Base-by-base conservation (phyloP, 2,888 invertebrate genomes). In the Drosophila colorata region DNA sequence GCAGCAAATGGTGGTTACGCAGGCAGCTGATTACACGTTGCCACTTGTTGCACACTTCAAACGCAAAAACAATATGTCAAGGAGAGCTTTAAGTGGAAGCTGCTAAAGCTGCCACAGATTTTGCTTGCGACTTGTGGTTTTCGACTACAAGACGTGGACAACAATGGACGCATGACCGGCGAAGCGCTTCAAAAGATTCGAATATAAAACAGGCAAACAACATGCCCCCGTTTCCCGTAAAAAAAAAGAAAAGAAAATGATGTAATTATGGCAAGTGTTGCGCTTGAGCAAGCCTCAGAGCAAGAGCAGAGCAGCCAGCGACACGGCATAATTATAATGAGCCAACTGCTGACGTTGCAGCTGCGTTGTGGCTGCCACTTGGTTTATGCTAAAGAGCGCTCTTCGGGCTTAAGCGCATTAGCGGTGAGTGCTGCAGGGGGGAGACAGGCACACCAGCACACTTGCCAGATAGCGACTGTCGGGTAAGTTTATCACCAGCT, bases 1-100 rank as follows among this genome's bases (percentile, higher is more conserved):
- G 8, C 9, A 13, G 31, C 16, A 28, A 13, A 20, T 4, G 25
- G 11, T 11, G 20, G 43, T 8, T 31, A n/a, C 46, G 16, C 49
- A 51, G 55, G 23, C 47, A 28, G 43, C 37, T 65, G 65, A 73
- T 77, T 61, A 67, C 70, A 67, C 70, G 55, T 47, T 41, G 60
- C 57, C 69, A 81, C 80, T 81, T 81, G 76, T 84, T 84, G 81
- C 78, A 64, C 41, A 60, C 63, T 72, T 51, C 52, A 57, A 33
- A 43, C 49, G 35, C 47, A 63, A 49, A 49, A 52, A 65, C 59
- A 67, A 65, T 61, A 47, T 48, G 58, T 40, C 40, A 23, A 40
- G 28, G 5, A 31, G 48, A 18, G n/a, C 44, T 51, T 48, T 5
- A 61, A 60, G 68, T 55, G 43, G 13, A 1, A 16, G 49, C 61